Base-by-base conservation (phyloP, 2,888 invertebrate species). In the Bugulina stolonifera region DNA sequence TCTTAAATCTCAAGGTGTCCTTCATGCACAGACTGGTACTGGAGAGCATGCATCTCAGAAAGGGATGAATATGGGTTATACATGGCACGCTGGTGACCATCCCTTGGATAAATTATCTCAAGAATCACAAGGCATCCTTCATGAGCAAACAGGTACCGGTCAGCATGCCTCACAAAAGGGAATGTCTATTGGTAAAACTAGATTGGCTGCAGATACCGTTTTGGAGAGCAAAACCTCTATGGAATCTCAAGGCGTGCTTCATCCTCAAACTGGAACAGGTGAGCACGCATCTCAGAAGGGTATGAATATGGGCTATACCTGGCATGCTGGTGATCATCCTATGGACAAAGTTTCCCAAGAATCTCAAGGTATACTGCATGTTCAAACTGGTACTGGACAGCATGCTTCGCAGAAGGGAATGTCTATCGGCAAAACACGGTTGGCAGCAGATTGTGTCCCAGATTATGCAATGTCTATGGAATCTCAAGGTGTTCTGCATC, bases 31-130 rank as follows among this genome's bases (percentile, higher is more conserved):
- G n/a, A 64, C 64, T 29, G 64, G 64, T 32, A 64, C 64, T 14
- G 64, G 64, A 32, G 18, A 32, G 14, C 34, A 64, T 32, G 64
- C 64, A 10, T 64, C 64, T 64, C 64, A 64, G 32, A 64, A 64
- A 32, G 64, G 64, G 2, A 64, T 64, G 64, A 64, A 29, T 34
- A 64, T 64, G 64, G 64, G 64, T 10, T 64, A 64, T 64, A 64
- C 64, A 14, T 64, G 64, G 64, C 64, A 64, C 32, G 64, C 25
- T 64, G 64, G 64, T 14, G 64, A 64, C 32, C 64, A 29, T 64
- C 18, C 27, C 25, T 27, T 64, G 10, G 64, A 64, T n/a, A 64
- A 64, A 64, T 18, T 64, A 10, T 64, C 64, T 32, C 18, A 25
- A 27, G 64, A 64, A 32, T 27, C 64, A 25, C 64, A 64, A 64